These are phyloP conservation scores for Ichneumon xanthorius DNA, from an alignment of 2,888 invertebrate species.

Conservation along the genomic window DNA sequence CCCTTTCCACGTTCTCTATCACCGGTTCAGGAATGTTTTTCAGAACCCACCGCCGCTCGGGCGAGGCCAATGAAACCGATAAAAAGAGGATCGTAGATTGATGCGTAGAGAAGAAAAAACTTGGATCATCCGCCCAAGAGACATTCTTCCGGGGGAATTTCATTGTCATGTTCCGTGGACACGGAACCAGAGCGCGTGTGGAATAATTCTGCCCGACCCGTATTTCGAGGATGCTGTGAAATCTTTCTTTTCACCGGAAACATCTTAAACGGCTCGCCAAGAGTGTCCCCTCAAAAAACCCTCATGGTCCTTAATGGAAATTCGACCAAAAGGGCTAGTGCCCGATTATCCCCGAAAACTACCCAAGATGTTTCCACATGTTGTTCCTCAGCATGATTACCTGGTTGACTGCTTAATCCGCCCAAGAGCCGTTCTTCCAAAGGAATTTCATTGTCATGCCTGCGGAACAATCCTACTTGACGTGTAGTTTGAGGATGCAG, in stretches of 20 bases:
- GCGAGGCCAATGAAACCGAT: conserved; percentile 34
- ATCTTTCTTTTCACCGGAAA: neutral
- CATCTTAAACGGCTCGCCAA: no score
- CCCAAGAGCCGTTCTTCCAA: conserved; percentile 1
- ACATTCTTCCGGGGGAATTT: conserved; percentile 23
- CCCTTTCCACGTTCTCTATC: neutral
- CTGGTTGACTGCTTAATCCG: neutral
- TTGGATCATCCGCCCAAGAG: conserved; percentile 13
- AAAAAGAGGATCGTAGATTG: neutral
- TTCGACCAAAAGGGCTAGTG: no score
- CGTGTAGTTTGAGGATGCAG: neutral
- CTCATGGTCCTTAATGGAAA: no score
- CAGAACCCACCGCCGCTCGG: neutral
- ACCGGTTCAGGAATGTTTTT: conserved; percentile 47
- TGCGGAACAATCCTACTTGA: neutral
- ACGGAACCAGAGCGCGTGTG: neutral
- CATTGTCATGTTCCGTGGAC: conserved; percentile 19
- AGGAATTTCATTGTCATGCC: conserved; percentile 26
- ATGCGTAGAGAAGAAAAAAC: conserved; percentile 1
- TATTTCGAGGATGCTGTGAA: neutral
- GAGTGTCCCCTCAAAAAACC: no score
- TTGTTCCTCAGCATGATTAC: no score
- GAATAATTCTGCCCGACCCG: neutral
- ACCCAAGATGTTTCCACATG: no score
- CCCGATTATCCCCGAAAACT: no score